Evolutionary conservation across 2,888 invertebrate species (phyloP), one percentile per base, ranked within the genome.

Genomic region (Trilocha varians): DNA sequence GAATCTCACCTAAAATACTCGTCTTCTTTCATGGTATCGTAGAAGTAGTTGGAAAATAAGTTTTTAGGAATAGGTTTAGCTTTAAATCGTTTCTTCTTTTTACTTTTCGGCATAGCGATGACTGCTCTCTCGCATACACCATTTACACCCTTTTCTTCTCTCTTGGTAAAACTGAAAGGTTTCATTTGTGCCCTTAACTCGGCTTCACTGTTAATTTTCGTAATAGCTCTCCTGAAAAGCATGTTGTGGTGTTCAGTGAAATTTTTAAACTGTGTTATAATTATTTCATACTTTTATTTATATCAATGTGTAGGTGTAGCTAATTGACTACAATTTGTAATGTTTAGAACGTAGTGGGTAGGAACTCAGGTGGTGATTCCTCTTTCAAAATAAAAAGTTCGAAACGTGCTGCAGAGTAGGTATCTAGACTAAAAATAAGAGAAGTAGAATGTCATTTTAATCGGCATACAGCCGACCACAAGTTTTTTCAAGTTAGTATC

Each of bases 31-130:
- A 90, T 90, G 62, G 89, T 91, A 48, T 90, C 88, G 49, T 91
- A 91, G 55, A 91, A 87, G 48, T 90, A 90, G 57, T 91, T 91
- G 13, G 90, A 90, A 60, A 91, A 92, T 15, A 92, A 71, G 67
- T 91, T 90, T 60, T 87, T 91, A 0, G 92, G 91, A 8, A 92
- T 88, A 0, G 92, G 91, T 49, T 89, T 89, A 0, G 92, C 92
- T 57, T 78, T 87, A 59, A 92, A 92, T 35, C 80, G 72, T 53
- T 87, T 88, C 48, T 80, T 87, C 75, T 72, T 87, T 56, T 61
- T 87, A 32, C 57, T 55, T 46, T 84, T 82, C 2, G 83, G 78
- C 1, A 78, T 42, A 11, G 59, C 59, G 17, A 72, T 61, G 3
- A 58, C 49, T 0, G 68, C 79, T 41, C 75, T 57, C n/a, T 83